A percentile compares a stretch with the other conserved stretches of the same genome.
Evolutionary conservation across 2,888 invertebrate species (phyloP).

Genomic region (Lydus trimaculatus): DNA sequence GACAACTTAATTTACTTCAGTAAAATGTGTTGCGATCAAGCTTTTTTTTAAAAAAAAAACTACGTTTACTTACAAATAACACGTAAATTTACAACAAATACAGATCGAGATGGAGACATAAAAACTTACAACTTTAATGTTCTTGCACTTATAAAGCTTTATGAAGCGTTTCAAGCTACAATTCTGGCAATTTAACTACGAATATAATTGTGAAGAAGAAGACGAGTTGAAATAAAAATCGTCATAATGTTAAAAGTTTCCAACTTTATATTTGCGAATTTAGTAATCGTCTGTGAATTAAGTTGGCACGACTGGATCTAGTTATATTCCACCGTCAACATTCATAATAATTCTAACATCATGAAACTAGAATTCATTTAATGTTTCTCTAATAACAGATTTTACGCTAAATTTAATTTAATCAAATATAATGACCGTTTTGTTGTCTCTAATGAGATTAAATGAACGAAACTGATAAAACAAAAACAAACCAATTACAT

Average conservation of each 20-base stretch:
- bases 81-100: background rate
- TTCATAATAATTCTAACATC: background rate
- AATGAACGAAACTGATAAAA: slow-evolving; percentile 9
- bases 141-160: background rate
- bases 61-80: background rate
- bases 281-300: background rate
- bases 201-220: background rate
- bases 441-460: slow-evolving; percentile 1
- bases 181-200: background rate
- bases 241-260: background rate
- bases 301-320: background rate
- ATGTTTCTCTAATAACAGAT: background rate
- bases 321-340: background rate
- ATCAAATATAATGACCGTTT: slow-evolving; percentile 13
- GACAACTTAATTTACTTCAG: slow-evolving; percentile 40
- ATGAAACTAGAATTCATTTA: background rate
- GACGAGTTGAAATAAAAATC: too few relatives aligned
- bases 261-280: background rate
- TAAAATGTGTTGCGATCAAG: slow-evolving; percentile 24
- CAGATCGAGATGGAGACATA: too few relatives aligned
- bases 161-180: background rate
- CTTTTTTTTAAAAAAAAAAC: background rate
- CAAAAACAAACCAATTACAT: background rate
- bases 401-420: slow-evolving; percentile 25
- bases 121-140: too few relatives aligned